A percentile compares a stretch with the other conserved stretches of the same genome.
Conservation (phyloP, 2,888 invertebrate species). For the Smittia sp. region DNA sequence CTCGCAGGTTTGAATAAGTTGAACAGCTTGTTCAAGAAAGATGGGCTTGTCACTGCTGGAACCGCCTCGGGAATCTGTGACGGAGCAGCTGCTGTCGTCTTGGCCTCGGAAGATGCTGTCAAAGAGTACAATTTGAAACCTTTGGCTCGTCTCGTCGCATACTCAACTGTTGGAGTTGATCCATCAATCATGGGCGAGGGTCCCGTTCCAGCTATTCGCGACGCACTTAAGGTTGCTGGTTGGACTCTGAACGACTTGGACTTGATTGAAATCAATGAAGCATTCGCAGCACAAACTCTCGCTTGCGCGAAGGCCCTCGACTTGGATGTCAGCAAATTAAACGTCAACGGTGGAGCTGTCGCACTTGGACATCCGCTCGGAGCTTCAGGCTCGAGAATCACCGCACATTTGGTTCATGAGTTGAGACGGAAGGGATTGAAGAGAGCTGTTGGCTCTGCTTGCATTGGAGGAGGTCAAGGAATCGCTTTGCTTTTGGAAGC, state of each 20-base stretch:
- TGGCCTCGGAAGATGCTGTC: conserved; percentile 88
- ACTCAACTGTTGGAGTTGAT: conserved; percentile 91
- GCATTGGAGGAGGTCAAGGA: conserved; percentile 98
- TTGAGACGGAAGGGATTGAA: conserved; percentile 84
- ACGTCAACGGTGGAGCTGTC: conserved; percentile 95
- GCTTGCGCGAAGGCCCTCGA: conserved; percentile 88
- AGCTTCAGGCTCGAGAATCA: conserved; percentile 93
- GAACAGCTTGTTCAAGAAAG: conserved; percentile 87
- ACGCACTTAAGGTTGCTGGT: conserved; percentile 75
- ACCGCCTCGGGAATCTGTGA: conserved; percentile 96
- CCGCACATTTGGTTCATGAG: conserved; percentile 86
- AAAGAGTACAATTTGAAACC: conserved; percentile 79
- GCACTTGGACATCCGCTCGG: conserved; percentile 95
- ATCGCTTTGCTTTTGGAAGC: conserved; percentile 89
- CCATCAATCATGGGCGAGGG: conserved; percentile 96
- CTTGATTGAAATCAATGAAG: conserved; percentile 97
- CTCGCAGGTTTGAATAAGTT: conserved; percentile 81
- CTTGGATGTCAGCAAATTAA: conserved; percentile 81
- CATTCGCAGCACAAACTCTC: conserved; percentile 92
- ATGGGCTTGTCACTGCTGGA: conserved; percentile 92
- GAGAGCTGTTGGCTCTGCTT: conserved; percentile 90
- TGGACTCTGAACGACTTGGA: conserved; percentile 83
- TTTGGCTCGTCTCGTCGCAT: conserved; percentile 86
- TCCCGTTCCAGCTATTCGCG: conserved; percentile 89
- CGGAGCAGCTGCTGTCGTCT: conserved; percentile 89